These are phyloP conservation scores for Calosoma granatense DNA, from an alignment of 1,140 invertebrate species.

Conservation along the genomic window DNA sequence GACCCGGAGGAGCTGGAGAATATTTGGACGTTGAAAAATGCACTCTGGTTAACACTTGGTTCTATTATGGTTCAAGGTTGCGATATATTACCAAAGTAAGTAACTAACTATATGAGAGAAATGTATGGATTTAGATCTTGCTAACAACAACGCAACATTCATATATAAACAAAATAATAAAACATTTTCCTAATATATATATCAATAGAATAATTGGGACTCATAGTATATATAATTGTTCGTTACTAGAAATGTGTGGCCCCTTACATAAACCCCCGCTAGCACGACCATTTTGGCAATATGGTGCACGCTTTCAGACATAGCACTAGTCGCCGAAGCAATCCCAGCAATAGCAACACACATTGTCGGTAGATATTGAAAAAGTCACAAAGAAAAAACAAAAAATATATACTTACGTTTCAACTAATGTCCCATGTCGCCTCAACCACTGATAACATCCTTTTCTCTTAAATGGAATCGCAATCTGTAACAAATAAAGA, in stretches of 20 bases:
- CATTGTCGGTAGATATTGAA: background rate
- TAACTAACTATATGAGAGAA: slow-evolving; percentile 10
- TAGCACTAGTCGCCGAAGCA: too few species aligned
- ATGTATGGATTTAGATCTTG: too few species aligned
- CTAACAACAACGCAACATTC: too few species aligned
- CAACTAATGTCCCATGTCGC: background rate
- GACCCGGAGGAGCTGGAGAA: slow-evolving; percentile 70
- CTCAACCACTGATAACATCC: background rate
- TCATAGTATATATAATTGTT: too few species aligned
- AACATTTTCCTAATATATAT: too few species aligned
- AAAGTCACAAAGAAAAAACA: background rate
- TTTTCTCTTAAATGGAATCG: background rate
- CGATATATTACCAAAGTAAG: slow-evolving; percentile 70
- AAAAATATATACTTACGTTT: background rate
- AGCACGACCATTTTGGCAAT: too few species aligned
- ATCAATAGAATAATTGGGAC: too few species aligned
- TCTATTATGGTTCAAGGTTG: slow-evolving; percentile 73
- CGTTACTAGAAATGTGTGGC: too few species aligned
- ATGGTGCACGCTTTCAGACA: too few species aligned
- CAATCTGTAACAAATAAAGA: background rate
- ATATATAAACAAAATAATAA: too few species aligned
- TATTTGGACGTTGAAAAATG: slow-evolving; percentile 64
- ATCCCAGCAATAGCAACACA: too few species aligned
- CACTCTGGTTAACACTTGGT: slow-evolving; percentile 66
- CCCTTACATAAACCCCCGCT: too few species aligned